Conservation (phyloP, 92 coral and sea anemone species). For the Diadumene lineata region DNA sequence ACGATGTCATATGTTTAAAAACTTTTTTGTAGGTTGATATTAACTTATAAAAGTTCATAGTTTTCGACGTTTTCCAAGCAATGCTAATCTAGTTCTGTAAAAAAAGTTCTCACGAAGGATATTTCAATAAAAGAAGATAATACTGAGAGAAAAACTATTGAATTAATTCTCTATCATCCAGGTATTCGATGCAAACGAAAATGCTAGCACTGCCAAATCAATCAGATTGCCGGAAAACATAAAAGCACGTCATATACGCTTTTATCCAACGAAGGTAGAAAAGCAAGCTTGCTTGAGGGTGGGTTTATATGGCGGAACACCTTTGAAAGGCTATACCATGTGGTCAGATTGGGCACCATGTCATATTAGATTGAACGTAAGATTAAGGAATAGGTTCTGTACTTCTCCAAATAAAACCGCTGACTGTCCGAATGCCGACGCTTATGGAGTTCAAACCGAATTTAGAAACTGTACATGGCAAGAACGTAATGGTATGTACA, state of each 20-base stretch:
- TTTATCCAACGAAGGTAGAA: not conserved
- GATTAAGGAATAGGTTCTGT: not conserved
- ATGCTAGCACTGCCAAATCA: not conserved
- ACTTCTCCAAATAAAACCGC: not conserved
- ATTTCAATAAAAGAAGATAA: no score
- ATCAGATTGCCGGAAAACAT: not conserved
- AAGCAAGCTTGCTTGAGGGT: not conserved
- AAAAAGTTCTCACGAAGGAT: no score
- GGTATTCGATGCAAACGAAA: not conserved
- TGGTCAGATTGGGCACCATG: not conserved
- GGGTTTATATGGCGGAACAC: not conserved
- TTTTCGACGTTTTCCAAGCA: no score
- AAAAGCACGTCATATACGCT: not conserved
- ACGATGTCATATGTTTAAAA: no score
- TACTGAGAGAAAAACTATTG: no score
- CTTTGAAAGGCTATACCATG: not conserved
- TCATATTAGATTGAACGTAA: not conserved
- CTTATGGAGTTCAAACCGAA: not conserved
- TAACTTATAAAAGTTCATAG: no score
- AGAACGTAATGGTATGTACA: not conserved
- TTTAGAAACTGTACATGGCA: not conserved
- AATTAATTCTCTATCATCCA: not conserved
- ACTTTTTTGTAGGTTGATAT: no score
- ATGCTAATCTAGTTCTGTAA: no score
- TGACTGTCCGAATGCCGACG: not conserved